phyloP scores from a whole-genome alignment of 2,888 invertebrate species.

The Stenurella melanura region DNA sequence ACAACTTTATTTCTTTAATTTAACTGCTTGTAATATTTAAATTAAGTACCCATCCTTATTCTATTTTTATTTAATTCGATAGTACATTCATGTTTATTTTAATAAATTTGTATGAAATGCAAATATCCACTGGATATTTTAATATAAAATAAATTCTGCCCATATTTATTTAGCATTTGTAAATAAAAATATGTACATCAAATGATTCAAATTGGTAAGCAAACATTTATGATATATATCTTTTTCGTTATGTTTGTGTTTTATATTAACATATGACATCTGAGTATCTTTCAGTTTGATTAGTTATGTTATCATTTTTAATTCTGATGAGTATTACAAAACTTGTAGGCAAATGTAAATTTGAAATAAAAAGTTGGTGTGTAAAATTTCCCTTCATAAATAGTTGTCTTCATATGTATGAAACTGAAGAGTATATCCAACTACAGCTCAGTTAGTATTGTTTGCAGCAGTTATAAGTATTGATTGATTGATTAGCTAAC shows the following conservation, averaged over 20 bases:
- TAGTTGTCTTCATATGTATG: too few relatives aligned
- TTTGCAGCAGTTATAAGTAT: too few relatives aligned
- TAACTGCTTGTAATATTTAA: too few relatives aligned
- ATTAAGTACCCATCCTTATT: neutral
- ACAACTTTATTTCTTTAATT: too few relatives aligned
- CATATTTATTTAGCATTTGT: neutral
- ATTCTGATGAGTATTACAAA: neutral
- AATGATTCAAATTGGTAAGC: neutral
- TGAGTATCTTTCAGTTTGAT: neutral
- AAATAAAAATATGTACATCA: neutral
- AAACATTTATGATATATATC: neutral
- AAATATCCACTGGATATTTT: neutral
- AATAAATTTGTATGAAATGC: neutral
- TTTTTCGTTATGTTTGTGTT: too few relatives aligned
- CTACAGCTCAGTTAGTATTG: too few relatives aligned
- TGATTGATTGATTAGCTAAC: too few relatives aligned
- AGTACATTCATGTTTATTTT: neutral
- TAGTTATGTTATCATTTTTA: neutral
- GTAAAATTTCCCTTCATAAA: too few relatives aligned
- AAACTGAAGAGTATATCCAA: too few relatives aligned
- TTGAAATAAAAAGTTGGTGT: slow-evolving; percentile 1
- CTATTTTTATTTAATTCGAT: neutral
- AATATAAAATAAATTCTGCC: neutral
- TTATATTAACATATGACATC: too few relatives aligned
- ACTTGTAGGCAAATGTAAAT: neutral